Percentiles rank a stretch among this genome's conserved stretches.
Evolutionary conservation across 2,113 vertebrate species (phyloP).

Genomic region (Bostrychus sinensis): DNA sequence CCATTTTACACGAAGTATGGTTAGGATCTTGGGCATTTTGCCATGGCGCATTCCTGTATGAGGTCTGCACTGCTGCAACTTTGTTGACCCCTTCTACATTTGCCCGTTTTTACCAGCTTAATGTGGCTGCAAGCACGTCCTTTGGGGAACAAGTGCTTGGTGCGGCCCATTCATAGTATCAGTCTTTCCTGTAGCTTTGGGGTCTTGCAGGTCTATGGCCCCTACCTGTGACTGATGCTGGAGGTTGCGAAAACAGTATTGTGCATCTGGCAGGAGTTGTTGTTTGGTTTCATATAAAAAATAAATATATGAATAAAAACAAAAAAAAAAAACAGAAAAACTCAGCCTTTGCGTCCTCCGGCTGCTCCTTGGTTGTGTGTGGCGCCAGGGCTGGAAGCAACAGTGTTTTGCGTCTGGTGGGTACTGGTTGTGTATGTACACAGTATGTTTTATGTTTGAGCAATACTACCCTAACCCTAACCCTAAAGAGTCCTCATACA

Average conservation of each 20-base stretch:
- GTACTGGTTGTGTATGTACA: neutral
- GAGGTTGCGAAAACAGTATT: too few species aligned
- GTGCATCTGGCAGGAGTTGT: neutral
- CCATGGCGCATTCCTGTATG: neutral
- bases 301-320: too few species aligned
- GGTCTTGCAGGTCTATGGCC: too few species aligned
- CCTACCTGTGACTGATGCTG: too few species aligned
- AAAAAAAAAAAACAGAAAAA: too few species aligned
- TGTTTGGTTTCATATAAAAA: neutral
- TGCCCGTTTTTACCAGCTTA: neutral
- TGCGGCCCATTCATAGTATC: neutral
- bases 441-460: too few species aligned
- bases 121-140: neutral
- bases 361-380: neutral
- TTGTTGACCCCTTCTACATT: neutral
- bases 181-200: neutral
- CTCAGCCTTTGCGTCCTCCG: neutral
- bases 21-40: neutral
- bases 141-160: neutral
- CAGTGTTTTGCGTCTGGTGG: too few species aligned
- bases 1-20: neutral
- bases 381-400: neutral
- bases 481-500: too few species aligned
- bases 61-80: neutral
- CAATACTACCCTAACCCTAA: too few species aligned